phyloP scores from a whole-genome alignment of 1,140 invertebrate species.

The Ceratina calcarata region DNA sequence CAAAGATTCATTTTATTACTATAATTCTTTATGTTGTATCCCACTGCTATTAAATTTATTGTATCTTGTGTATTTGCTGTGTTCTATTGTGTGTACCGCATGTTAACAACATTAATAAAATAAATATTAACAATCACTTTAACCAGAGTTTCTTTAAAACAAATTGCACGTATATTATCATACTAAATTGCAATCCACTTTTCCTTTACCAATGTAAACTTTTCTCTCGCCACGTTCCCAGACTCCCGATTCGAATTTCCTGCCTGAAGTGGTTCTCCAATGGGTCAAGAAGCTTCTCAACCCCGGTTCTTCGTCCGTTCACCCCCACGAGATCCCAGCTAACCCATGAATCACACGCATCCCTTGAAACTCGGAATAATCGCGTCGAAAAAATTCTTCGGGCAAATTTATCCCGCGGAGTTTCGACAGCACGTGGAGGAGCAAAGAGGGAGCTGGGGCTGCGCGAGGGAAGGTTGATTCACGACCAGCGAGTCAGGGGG shows the following conservation, averaged over 20 bases:
- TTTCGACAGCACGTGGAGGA: neutral
- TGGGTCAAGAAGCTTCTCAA: conserved; percentile 3
- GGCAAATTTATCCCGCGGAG: conserved; percentile 24
- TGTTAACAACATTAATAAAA: no score
- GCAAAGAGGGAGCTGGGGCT: no score
- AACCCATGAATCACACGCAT: conserved; percentile 6
- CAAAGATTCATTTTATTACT: no score
- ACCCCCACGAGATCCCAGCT: neutral
- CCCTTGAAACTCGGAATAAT: conserved; percentile 11
- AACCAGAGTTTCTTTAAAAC: no score
- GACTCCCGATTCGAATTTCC: neutral
- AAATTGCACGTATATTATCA: no score
- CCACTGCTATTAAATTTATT: no score
- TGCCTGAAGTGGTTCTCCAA: neutral
- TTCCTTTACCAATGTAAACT: neutral
- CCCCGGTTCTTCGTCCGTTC: neutral
- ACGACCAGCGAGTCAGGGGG: conserved; percentile 4
- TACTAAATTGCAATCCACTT: no score
- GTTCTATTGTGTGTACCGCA: no score
- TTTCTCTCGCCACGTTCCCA: neutral
- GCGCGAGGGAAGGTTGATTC: conserved; percentile 21
- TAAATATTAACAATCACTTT: no score
- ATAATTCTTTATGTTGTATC: no score
- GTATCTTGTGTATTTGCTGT: no score
- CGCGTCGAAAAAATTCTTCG: conserved; percentile 22